Percentiles rank a stretch among this genome's conserved stretches.
phyloP scores from a whole-genome alignment of 2,113 vertebrate species.

The Picathartes gymnocephalus region DNA sequence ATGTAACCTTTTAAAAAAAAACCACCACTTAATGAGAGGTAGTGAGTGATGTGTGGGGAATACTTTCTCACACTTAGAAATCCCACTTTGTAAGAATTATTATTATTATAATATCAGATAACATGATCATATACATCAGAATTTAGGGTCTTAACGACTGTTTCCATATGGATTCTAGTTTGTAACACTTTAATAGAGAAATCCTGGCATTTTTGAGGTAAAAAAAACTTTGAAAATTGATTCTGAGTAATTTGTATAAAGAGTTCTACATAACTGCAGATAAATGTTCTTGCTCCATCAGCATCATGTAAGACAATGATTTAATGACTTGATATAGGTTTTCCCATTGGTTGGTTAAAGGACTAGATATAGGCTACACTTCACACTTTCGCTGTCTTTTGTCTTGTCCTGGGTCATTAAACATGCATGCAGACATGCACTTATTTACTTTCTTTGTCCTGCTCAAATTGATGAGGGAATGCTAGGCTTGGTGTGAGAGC shows the following conservation, averaged over 20 bases:
- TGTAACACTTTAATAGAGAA: neutral
- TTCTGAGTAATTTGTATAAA: neutral
- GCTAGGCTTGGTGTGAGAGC: neutral
- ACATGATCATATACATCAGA: neutral
- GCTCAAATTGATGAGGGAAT: neutral
- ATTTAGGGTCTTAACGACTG: neutral
- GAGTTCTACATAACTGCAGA: neutral
- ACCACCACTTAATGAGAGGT: neutral
- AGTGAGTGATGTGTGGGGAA: neutral
- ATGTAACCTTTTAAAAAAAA: neutral
- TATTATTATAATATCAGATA: neutral
- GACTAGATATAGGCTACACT: neutral
- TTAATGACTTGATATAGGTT: neutral
- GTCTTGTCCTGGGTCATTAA: neutral
- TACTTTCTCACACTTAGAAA: neutral
- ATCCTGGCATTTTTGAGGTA: fast-evolving
- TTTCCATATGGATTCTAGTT: neutral
- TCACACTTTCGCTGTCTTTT: neutral
- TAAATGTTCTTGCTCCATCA: neutral
- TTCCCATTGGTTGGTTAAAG: neutral
- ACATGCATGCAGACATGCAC: fast-evolving
- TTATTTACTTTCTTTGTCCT: neutral
- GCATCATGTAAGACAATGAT: neutral
- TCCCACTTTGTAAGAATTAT: neutral
- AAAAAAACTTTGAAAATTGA: neutral